phyloP scores from a whole-genome alignment of 2,888 invertebrate genomes.

The Pomacea canaliculata region DNA sequence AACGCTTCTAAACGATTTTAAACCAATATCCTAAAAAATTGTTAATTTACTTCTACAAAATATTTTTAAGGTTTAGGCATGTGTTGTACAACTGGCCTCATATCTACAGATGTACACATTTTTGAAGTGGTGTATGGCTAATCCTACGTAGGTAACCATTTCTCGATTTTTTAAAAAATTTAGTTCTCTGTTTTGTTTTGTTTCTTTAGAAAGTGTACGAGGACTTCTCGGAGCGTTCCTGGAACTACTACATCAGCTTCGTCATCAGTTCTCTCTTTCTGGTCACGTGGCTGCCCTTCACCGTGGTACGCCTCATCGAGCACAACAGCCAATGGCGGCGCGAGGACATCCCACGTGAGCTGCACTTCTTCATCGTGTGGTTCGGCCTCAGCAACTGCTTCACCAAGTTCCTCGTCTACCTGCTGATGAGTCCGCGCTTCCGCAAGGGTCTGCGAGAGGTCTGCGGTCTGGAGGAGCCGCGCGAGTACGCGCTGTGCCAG shows the following conservation, averaged over 20 bases:
- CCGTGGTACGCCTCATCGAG: constrained; percentile 83
- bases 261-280: constrained; percentile 90
- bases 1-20: no score
- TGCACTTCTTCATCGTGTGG: constrained; percentile 95
- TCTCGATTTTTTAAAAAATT: no score
- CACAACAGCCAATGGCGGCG: constrained; percentile 75
- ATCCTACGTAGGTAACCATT: no score
- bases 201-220: constrained; percentile 40
- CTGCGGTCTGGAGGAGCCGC: constrained; percentile 25
- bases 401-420: constrained; percentile 93
- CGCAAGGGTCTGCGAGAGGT: constrained; percentile 79
- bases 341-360: constrained; percentile 59
- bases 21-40: no score
- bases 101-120: no score
- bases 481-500: constrained; percentile 26
- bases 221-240: constrained; percentile 58
- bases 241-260: constrained; percentile 90
- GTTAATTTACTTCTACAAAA: no score
- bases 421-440: constrained; percentile 92
- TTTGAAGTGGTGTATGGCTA: no score
- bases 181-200: no score
- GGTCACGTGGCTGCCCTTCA: constrained; percentile 94
- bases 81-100: no score
- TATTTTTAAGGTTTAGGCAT: no score
- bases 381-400: constrained; percentile 93